Conservation (phyloP, 2,797 vertebrate species). For the Molossus molossus region DNA sequence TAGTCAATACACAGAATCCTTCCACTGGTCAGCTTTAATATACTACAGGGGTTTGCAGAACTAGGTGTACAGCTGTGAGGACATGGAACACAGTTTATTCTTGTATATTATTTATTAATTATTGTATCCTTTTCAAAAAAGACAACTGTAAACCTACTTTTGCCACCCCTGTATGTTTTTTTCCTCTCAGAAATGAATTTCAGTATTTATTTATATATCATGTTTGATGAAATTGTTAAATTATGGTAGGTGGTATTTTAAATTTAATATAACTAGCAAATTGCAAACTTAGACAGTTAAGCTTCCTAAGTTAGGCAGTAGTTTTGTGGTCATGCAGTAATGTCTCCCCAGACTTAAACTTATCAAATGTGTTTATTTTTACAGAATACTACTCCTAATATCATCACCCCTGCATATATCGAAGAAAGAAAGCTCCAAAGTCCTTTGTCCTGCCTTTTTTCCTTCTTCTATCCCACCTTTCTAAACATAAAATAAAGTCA, state of each 20-base stretch:
- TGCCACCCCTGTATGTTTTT: not conserved
- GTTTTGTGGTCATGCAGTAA: not conserved
- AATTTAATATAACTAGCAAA: conserved; percentile 59
- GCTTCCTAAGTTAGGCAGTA: not conserved
- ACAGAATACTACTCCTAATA: conserved; percentile 77
- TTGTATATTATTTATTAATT: too few species aligned
- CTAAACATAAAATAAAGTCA: conserved; percentile 80
- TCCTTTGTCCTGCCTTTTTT: conserved; percentile 80
- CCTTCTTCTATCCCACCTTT: conserved; percentile 68
- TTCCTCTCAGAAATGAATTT: conserved; percentile 45
- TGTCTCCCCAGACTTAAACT: conserved; percentile 62
- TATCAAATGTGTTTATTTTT: conserved; percentile 82
- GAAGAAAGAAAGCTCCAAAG: conserved; percentile 81
- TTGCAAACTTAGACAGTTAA: not conserved
- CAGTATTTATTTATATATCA: not conserved
- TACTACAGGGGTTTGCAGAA: not conserved
- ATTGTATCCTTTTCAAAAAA: too few species aligned
- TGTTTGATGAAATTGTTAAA: conserved; percentile 47
- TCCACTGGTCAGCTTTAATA: not conserved
- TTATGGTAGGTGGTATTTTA: conserved; percentile 45
- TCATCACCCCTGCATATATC: conserved; percentile 73
- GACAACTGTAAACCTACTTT: too few species aligned
- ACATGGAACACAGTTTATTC: too few species aligned
- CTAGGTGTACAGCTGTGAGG: too few species aligned
- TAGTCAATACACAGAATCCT: not conserved